Evolutionary conservation across 2,113 vertebrate species (phyloP).

Genomic region (Australoheros scitulus): DNA sequence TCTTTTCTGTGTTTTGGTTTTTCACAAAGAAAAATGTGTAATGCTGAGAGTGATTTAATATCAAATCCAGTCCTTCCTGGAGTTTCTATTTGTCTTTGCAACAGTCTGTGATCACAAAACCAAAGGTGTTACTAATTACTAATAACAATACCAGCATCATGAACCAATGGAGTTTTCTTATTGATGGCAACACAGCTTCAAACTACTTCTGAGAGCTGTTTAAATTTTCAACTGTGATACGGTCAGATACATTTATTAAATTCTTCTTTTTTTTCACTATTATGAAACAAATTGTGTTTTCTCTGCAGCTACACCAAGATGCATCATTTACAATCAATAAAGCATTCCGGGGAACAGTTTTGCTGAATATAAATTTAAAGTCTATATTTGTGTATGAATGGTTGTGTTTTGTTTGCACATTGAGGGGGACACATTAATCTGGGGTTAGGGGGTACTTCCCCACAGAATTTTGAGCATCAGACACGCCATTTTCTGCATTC

Average conservation of each 20-base stretch:
- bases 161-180: background rate
- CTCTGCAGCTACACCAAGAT: background rate
- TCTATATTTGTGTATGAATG: background rate
- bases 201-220: background rate
- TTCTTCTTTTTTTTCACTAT: too few species aligned
- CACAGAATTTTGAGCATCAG: background rate
- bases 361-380: background rate
- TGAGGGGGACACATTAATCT: background rate
- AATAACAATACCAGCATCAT: background rate
- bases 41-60: background rate
- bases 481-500: background rate
- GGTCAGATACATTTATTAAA: background rate
- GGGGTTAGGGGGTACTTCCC: background rate
- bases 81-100: background rate
- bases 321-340: background rate
- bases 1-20: background rate
- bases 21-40: background rate
- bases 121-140: background rate
- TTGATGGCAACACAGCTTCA: constrained; percentile 5
- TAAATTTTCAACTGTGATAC: background rate
- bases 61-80: background rate
- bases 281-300: background rate
- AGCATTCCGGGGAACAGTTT: background rate
- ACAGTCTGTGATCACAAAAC: background rate
- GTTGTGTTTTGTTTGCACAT: background rate